Conservation (phyloP, 2,113 vertebrate genomes). For the Oreotrochilus melanogaster region DNA sequence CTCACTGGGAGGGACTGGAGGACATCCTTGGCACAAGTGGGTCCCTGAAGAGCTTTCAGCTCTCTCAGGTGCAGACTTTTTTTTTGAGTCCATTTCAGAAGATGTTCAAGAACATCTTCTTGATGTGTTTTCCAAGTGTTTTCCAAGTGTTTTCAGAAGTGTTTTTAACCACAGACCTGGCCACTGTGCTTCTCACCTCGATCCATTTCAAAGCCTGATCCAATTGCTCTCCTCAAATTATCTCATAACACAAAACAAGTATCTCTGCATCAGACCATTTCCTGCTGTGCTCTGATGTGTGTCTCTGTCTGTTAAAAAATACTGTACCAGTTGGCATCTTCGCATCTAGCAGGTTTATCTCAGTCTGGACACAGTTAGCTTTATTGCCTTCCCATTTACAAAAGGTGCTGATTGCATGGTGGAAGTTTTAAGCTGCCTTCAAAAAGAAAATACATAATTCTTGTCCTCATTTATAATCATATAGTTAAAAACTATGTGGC, state of each 20-base stretch:
- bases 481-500: background rate
- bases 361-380: background rate
- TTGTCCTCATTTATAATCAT: background rate
- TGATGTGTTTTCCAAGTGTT: too few relatives aligned
- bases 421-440: background rate
- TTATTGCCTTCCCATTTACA: background rate
- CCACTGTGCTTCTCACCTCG: background rate
- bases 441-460: background rate
- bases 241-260: background rate
- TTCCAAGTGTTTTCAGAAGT: background rate
- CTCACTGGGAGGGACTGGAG: background rate
- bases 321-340: background rate
- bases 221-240: background rate
- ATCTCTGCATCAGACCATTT: background rate
- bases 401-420: background rate
- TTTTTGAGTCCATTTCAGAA: background rate
- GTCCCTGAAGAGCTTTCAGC: background rate
- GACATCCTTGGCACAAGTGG: fast-evolving
- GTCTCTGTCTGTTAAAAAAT: background rate
- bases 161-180: background rate
- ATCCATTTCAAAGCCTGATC: background rate
- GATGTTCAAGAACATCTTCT: background rate
- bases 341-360: background rate
- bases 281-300: background rate
- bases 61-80: background rate